Evolutionary conservation across 1,140 invertebrate species (phyloP), one percentile per base, ranked within the genome.

Genomic region (Ceratosolen solmsi): DNA sequence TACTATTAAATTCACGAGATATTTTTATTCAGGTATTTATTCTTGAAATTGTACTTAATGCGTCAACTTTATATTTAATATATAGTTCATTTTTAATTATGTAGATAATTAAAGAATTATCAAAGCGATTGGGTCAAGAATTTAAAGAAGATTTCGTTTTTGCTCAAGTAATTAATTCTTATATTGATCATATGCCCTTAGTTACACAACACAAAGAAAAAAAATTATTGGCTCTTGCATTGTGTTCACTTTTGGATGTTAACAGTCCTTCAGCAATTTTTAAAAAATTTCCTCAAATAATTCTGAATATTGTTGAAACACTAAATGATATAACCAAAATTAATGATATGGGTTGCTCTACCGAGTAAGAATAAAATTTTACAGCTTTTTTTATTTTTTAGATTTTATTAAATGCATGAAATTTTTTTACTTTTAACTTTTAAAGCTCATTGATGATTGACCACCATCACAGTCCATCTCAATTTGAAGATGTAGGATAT

Each of bases 321-420:
- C 90, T 99, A 58, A 96, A 97, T 91, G 97, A 99, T 89, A 94
- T 98, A 70, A 95, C 94, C 87, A 94, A 94, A 86, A 93, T 92
- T 72, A 95, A 96, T 85, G 95, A 96, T 22, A 93, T 92, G 83
- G 94, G 94, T 22, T 89, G 88, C 85, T 93, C 93, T 86, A 89
- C 94, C 63, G 95, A 96, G 95, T 96, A 92, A 95, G 94, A 80
- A 22, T 36, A 9, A 22, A 36, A n/a, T 25, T n/a, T 46, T 56
- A 17, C 11, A 51, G 36, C 36, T 33, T 41, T 30, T 49, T 27
- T 25, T 49, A 36, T 49, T n/a, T n/a, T n/a, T n/a, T 36, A n/a
- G 17, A 51, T 65, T n/a, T 51, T 54, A 15, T 36, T 51, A 46
- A 46, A 13, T 46, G 5, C 13, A 46, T 13, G 5, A 46, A 46